Conservation (phyloP, 2,113 vertebrate genomes). For the Megalops atlanticus region DNA sequence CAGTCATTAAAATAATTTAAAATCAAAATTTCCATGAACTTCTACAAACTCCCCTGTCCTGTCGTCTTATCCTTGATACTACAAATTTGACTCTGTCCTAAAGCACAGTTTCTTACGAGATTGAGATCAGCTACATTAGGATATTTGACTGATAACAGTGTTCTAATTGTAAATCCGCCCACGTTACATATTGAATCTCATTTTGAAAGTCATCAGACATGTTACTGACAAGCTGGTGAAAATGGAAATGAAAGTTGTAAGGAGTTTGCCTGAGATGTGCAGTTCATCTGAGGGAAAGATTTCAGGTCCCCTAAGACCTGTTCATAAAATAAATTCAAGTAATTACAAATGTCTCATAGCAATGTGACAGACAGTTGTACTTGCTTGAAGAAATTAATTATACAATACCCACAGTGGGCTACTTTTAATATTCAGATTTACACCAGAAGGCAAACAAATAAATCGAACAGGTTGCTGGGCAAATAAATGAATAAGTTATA, state of each 20-base stretch:
- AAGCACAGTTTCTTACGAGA: too few species aligned
- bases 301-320: not conserved
- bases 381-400: conserved; percentile 4
- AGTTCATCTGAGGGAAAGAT: conserved; percentile 17
- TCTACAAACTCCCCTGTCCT: not conserved
- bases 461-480: not conserved
- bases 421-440: conserved; percentile 15
- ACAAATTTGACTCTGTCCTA: not conserved
- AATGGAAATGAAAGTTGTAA: not conserved
- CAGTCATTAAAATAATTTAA: not conserved
- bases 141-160: not conserved
- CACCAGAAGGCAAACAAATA: conserved; percentile 1
- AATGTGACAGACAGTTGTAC: conserved; percentile 17
- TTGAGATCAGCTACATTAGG: not conserved
- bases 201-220: not conserved
- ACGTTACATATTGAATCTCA: not conserved
- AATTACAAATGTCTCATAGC: conserved; percentile 14
- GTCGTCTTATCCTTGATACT: not conserved
- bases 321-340: conserved; percentile 22
- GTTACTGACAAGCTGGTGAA: conserved; percentile 12
- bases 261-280: conserved; percentile 2
- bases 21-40: not conserved
- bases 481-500: not conserved
- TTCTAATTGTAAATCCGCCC: not conserved
- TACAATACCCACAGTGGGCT: not conserved